phyloP scores from a whole-genome alignment of 2,888 invertebrate species.

The Zaprionus bogoriensis region DNA sequence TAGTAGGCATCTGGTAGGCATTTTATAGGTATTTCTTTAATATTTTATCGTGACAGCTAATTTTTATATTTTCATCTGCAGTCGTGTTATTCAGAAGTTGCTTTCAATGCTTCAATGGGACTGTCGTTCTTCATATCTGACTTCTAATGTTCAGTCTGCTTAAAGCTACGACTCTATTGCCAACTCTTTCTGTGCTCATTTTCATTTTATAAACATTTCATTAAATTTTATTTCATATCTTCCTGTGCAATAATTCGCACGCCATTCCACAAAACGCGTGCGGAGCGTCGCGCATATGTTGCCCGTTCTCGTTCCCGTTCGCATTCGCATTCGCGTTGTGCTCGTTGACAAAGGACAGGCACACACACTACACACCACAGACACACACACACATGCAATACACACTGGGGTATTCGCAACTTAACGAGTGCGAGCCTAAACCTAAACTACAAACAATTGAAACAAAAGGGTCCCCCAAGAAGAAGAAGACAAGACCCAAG shows the following conservation, averaged over 20 bases:
- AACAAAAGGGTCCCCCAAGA: slow-evolving; percentile 60
- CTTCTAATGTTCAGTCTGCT: no score
- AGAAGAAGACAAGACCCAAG: slow-evolving; percentile 45
- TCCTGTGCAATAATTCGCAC: slow-evolving; percentile 78
- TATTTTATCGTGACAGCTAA: no score
- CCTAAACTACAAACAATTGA: slow-evolving; percentile 74
- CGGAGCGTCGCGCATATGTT: slow-evolving; percentile 65
- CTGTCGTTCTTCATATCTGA: no score
- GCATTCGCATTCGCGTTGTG: slow-evolving; percentile 37
- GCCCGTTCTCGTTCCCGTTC: slow-evolving; percentile 26
- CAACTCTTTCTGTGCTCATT: slow-evolving; percentile 43
- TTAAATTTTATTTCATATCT: slow-evolving; percentile 78
- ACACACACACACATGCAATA: slow-evolving; percentile 19
- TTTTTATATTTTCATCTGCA: no score
- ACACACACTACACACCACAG: slow-evolving; percentile 20
- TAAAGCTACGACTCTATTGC: no score
- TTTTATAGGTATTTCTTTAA: no score
- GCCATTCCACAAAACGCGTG: slow-evolving; percentile 76
- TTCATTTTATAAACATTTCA: slow-evolving; percentile 78
- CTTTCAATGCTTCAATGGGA: no score
- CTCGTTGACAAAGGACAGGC: slow-evolving; percentile 58
- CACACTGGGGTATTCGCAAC: slow-evolving; percentile 31
- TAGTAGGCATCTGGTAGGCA: no score
- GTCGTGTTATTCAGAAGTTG: no score
- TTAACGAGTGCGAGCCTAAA: slow-evolving; percentile 73